A percentile compares a stretch with the other conserved stretches of the same genome.
Conservation (phyloP, 2,888 invertebrate genomes). For the Cryptocephalus primarius region DNA sequence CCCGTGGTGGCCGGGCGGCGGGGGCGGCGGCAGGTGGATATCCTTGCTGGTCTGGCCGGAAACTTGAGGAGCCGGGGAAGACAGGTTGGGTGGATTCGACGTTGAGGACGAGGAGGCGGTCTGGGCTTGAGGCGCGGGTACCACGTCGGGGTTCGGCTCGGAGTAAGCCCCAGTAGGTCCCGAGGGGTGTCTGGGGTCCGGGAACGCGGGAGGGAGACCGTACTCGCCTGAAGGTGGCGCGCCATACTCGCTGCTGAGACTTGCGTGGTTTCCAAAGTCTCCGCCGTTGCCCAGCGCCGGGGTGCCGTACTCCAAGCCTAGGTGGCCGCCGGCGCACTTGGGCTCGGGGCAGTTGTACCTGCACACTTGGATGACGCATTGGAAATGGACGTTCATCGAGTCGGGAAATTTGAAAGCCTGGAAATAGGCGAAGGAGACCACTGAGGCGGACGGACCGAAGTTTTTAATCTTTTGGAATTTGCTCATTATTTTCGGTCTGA, state of each 20-base stretch:
- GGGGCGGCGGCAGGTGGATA: conserved; percentile 73
- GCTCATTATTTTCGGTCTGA: conserved; percentile 88
- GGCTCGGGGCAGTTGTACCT: conserved; percentile 89
- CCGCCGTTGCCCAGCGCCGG: conserved; percentile 40
- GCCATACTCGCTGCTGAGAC: conserved; percentile 53
- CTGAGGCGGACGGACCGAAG: conserved; percentile 88
- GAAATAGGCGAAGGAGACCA: conserved; percentile 91
- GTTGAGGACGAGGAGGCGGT: conserved; percentile 51
- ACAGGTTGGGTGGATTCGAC: conserved; percentile 50
- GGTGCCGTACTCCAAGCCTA: conserved; percentile 55
- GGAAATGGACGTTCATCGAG: conserved; percentile 95
- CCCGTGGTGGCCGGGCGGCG: conserved; percentile 68
- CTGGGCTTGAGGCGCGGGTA: conserved; percentile 74
- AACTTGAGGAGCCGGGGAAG: conserved; percentile 44
- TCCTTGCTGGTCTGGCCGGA: conserved; percentile 50
- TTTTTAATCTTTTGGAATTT: conserved; percentile 94
- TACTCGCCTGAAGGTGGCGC: conserved; percentile 58
- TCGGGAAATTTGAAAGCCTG: conserved; percentile 96
- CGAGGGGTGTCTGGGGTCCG: conserved; percentile 79
- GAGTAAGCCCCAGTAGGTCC: conserved; percentile 69
- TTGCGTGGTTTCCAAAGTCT: conserved; percentile 36
- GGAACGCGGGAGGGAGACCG: conserved; percentile 64
- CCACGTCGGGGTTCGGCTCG: conserved; percentile 68
- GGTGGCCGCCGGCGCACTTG: conserved; percentile 62
- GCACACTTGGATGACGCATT: conserved; percentile 91